phyloP scores from a whole-genome alignment of 30 jellyfish, hydroid and myxozoan species.

The Aurelia aurita complex sp. Pacific region DNA sequence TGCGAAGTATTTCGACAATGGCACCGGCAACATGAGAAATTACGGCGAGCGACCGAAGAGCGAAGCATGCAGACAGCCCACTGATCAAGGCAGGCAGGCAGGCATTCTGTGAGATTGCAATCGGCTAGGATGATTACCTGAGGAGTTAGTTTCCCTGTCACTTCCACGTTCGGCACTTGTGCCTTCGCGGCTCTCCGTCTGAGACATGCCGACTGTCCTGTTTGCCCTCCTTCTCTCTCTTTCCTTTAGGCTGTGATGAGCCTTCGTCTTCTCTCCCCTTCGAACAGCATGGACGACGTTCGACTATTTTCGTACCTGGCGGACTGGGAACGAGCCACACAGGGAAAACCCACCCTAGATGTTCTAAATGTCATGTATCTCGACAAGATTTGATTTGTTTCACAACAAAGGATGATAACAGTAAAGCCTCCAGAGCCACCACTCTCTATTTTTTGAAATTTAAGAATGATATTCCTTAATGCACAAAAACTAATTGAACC shows the following conservation, averaged over 20 bases:
- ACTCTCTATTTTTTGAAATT: too few species aligned
- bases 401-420: too few species aligned
- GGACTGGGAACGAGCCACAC: conserved; percentile 64
- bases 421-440: too few species aligned
- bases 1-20: not conserved
- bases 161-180: conserved; percentile 64
- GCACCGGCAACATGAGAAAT: conserved; percentile 40
- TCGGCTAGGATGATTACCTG: conserved; percentile 40
- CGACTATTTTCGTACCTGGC: conserved; percentile 50
- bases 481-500: too few species aligned
- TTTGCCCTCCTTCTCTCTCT: conserved; percentile 47
- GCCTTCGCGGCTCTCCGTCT: conserved; percentile 79
- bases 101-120: conserved; percentile 30
- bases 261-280: conserved; percentile 64
- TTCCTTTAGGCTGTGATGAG: conserved; percentile 51
- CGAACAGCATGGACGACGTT: conserved; percentile 61
- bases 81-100: conserved; percentile 4
- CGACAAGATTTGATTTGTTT: too few species aligned
- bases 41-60: not conserved
- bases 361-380: too few species aligned
- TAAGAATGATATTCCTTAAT: too few species aligned
- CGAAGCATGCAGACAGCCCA: not conserved
- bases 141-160: conserved; percentile 64
- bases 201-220: conserved; percentile 82
- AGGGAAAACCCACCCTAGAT: conserved; percentile 67